Percentiles rank a stretch among this genome's conserved stretches.
These are phyloP conservation scores for Mythimna loreyi DNA, from an alignment of 2,888 invertebrate genomes.

Conservation along the genomic window DNA sequence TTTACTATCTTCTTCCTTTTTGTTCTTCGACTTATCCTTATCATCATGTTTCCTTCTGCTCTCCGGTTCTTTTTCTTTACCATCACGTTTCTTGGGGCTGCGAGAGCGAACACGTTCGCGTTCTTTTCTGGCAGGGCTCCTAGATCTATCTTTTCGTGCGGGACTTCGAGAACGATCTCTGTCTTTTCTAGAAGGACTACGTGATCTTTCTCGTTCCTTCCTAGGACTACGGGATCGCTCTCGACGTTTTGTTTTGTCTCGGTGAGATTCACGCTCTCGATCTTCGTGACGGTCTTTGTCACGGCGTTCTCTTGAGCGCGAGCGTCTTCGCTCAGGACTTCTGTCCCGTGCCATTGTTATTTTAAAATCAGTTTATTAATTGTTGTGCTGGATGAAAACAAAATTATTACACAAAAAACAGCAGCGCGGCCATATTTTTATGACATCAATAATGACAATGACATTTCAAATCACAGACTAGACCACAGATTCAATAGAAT, in stretches of 20 bases:
- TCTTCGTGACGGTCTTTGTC: conserved; percentile 86
- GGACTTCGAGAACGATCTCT: conserved; percentile 76
- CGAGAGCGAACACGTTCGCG: conserved; percentile 78
- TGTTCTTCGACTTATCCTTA: conserved; percentile 82
- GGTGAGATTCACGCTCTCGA: conserved; percentile 83
- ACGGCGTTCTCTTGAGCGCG: conserved; percentile 85
- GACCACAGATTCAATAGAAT: no score
- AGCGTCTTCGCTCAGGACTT: conserved; percentile 84
- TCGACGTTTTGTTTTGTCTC: conserved; percentile 84
- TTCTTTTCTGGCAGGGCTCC: conserved; percentile 70
- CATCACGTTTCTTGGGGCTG: conserved; percentile 85
- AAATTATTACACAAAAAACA: background rate
- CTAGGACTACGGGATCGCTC: conserved; percentile 83
- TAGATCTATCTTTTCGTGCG: conserved; percentile 75
- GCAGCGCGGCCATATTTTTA: background rate
- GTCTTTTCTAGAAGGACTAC: conserved; percentile 78
- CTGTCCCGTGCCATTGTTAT: conserved; percentile 82
- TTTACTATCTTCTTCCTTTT: conserved; percentile 78
- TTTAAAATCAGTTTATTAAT: background rate
- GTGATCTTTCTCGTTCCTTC: conserved; percentile 70
- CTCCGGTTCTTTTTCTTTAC: conserved; percentile 76
- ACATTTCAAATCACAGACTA: no score
- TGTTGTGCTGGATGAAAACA: conserved; percentile 5
- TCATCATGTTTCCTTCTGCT: conserved; percentile 79
- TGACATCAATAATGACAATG: background rate